These are phyloP conservation scores for Nebria brevicollis DNA, from an alignment of 2,888 invertebrate species.

Conservation along the genomic window DNA sequence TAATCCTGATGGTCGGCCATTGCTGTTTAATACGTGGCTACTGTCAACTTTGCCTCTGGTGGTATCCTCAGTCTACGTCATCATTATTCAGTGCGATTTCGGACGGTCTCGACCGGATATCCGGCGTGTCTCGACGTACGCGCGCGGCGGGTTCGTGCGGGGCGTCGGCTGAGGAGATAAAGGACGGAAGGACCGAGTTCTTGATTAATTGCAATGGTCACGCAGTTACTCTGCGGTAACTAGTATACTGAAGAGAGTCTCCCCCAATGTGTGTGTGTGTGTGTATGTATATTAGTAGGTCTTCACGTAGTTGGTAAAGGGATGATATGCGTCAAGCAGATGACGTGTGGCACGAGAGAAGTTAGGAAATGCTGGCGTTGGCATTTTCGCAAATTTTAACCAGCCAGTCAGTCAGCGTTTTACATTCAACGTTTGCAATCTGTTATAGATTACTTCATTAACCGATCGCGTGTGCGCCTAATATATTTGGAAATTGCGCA, in stretches of 20 bases:
- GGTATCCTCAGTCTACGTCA: conserved; percentile 29
- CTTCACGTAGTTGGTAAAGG: conserved; percentile 23
- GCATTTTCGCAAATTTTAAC: background rate
- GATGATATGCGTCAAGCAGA: conserved; percentile 29
- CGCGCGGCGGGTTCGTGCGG: background rate
- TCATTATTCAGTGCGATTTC: conserved; percentile 45
- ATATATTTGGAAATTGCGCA: background rate
- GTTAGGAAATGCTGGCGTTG: background rate
- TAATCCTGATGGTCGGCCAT: background rate
- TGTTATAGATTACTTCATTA: background rate
- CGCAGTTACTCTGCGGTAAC: conserved; percentile 36
- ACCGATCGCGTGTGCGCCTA: background rate
- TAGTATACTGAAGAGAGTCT: conserved; percentile 33
- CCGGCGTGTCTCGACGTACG: conserved; percentile 23
- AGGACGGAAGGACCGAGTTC: conserved; percentile 30
- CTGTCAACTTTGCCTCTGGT: conserved; percentile 32
- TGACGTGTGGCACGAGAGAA: conserved; percentile 1
- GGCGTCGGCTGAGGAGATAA: background rate
- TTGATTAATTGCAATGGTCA: conserved; percentile 46
- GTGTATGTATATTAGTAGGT: background rate
- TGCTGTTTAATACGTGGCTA: background rate
- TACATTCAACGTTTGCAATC: background rate
- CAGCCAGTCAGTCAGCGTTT: background rate
- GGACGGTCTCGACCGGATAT: conserved; percentile 38
- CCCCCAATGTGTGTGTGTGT: conserved; percentile 16